Percentiles rank a stretch among this genome's conserved stretches.
Evolutionary conservation across 2,797 vertebrate genomes (phyloP).

Genomic region (Falco biarmicus): DNA sequence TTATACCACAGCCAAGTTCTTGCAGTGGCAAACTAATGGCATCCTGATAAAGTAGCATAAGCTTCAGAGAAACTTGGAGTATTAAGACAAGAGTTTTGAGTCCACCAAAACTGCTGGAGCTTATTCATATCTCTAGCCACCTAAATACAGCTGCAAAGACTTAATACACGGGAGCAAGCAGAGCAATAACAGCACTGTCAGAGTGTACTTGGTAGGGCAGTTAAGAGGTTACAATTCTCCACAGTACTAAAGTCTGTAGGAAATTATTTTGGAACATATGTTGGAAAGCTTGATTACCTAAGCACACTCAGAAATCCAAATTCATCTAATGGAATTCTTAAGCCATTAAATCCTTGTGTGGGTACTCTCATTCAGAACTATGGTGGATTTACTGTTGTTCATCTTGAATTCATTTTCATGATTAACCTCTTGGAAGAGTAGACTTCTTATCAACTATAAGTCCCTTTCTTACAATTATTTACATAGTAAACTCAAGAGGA

Average conservation of each 20-base stretch:
- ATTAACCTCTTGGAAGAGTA: neutral
- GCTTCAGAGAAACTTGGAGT: slow-evolving; percentile 16
- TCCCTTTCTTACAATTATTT: neutral
- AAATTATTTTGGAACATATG: neutral
- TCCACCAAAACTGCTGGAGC: neutral
- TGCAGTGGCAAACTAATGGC: neutral
- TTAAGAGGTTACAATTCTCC: neutral
- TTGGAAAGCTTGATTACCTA: neutral
- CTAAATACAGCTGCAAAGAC: neutral
- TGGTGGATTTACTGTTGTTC: neutral
- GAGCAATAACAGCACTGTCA: neutral
- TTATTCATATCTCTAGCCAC: neutral
- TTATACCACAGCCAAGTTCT: neutral
- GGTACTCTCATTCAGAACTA: slow-evolving; percentile 1
- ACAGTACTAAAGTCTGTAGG: neutral
- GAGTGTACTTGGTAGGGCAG: neutral
- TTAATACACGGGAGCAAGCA: neutral
- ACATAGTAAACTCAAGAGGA: neutral
- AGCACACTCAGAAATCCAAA: slow-evolving; percentile 36
- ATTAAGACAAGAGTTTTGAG: neutral
- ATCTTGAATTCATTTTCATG: slow-evolving; percentile 5
- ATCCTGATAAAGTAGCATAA: neutral
- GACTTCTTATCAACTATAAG: neutral
- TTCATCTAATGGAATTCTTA: slow-evolving; percentile 43
- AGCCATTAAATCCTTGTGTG: neutral